phyloP scores from a whole-genome alignment of 2,888 invertebrate genomes.

The Sisyra terminalis region DNA sequence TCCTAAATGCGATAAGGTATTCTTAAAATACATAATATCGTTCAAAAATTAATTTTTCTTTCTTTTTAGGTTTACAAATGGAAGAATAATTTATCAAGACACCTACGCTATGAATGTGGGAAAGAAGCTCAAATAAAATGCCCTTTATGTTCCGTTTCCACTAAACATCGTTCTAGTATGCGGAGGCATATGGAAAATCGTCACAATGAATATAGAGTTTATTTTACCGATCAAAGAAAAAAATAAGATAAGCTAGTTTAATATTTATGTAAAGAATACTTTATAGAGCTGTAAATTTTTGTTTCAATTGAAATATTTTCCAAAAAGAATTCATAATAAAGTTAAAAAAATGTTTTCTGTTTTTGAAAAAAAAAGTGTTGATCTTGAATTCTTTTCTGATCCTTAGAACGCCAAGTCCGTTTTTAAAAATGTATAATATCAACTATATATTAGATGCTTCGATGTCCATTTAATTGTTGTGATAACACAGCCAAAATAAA shows the following conservation, averaged over 20 bases:
- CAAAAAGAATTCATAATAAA: too few relatives aligned
- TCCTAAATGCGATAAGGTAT: constrained; percentile 8
- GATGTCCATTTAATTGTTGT: too few relatives aligned
- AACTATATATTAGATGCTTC: too few relatives aligned
- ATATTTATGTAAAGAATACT: too few relatives aligned
- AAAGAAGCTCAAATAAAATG: constrained; percentile 47
- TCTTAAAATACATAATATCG: neutral
- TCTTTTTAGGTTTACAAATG: constrained; percentile 45
- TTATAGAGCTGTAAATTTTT: too few relatives aligned
- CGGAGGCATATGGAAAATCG: constrained; percentile 7
- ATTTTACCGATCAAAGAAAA: constrained; percentile 3
- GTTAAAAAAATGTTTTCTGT: too few relatives aligned
- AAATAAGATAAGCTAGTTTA: neutral
- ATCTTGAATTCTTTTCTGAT: too few relatives aligned
- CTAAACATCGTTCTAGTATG: constrained; percentile 8
- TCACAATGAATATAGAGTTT: constrained; percentile 5
- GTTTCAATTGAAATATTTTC: too few relatives aligned
- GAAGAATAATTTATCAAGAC: constrained; percentile 59
- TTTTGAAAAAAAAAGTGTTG: too few relatives aligned
- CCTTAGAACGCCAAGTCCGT: too few relatives aligned
- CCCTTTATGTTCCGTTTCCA: constrained; percentile 37
- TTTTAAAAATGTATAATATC: too few relatives aligned
- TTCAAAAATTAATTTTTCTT: neutral
- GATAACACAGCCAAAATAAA: too few relatives aligned
- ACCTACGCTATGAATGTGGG: constrained; percentile 55